Base-by-base conservation (phyloP, 2,888 invertebrate species). In the Rhopalosiphum nymphaeae region DNA sequence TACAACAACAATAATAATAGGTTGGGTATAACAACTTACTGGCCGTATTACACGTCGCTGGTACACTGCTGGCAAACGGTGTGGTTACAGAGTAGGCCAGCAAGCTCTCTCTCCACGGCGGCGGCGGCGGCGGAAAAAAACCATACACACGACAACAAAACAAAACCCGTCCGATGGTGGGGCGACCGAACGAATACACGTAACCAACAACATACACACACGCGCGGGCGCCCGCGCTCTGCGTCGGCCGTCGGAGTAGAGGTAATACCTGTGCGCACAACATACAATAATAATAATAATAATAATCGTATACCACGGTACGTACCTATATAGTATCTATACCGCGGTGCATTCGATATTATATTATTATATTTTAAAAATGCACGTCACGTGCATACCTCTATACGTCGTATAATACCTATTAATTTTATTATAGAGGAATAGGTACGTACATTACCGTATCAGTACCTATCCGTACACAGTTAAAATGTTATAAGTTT, bases 41-140 rank as follows among this genome's bases (percentile, higher is more conserved):
- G 56, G 56, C 16, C 89, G 89, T 89, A 21, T 78, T 84, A 89
- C 88, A 85, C 93, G 89, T 93, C 93, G 93, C 84, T 89, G 89
- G 93, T 84, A 89, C 93, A 93, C 89, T 89, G 93, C 84, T 84
- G 61, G 61, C 61, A 21, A 67, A 92, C 85, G 61, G 57, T 36
- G 93, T n/a, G 93, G 84, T 84, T 86, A 53, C 36, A 89, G 89
- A 94, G 90, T 94, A 94, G 94, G 94, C 94, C 94, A 94, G 94
- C 94, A 94, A 94, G 94, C 94, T 94, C 94, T 91, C 93, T 85
- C 94, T 94, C 91, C 86, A 49, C 49, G 88, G 67, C 67, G 88
- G 89, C 92, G 67, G 49, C 46, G 84, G 46, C 29, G 93, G 56
- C 1, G 87, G 29, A 26, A 61, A 85, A 56, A 92, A 86, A 87